These are phyloP conservation scores for Sus cebifrons DNA, from an alignment of 2,797 vertebrate genomes.

Conservation along the genomic window DNA sequence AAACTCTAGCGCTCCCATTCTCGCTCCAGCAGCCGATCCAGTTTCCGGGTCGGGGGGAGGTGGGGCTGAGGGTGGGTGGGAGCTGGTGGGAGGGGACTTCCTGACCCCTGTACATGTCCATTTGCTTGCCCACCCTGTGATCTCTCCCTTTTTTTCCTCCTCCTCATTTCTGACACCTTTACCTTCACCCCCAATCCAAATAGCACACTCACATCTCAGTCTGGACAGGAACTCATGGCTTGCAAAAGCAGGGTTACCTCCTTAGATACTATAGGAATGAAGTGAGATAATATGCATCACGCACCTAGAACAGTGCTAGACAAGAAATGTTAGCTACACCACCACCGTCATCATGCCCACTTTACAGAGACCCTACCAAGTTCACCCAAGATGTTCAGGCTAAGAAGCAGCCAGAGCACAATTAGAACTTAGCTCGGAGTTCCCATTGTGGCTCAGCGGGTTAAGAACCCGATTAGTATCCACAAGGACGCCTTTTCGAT, in stretches of 20 bases:
- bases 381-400: neutral
- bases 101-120: neutral
- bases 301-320: neutral
- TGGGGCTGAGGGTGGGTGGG: neutral
- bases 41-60: slow-evolving; percentile 81
- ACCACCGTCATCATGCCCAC: neutral
- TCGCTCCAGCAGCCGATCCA: slow-evolving; percentile 81
- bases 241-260: slow-evolving; percentile 24
- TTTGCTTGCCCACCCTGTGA: neutral
- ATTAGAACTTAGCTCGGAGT: neutral
- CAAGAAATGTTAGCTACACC: neutral
- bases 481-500: too few relatives aligned
- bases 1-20: slow-evolving; percentile 84
- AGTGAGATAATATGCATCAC: neutral
- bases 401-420: slow-evolving; percentile 30
- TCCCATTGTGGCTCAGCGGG: too few relatives aligned
- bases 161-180: slow-evolving; percentile 33
- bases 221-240: slow-evolving; percentile 16
- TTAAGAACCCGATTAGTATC: too few relatives aligned
- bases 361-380: neutral
- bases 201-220: neutral
- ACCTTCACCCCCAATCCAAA: slow-evolving; percentile 14
- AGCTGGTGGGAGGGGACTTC: neutral
- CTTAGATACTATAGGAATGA: neutral
- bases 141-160: neutral